Conservation (phyloP, 2,797 vertebrate species). For the Anniella stebbinsi region DNA sequence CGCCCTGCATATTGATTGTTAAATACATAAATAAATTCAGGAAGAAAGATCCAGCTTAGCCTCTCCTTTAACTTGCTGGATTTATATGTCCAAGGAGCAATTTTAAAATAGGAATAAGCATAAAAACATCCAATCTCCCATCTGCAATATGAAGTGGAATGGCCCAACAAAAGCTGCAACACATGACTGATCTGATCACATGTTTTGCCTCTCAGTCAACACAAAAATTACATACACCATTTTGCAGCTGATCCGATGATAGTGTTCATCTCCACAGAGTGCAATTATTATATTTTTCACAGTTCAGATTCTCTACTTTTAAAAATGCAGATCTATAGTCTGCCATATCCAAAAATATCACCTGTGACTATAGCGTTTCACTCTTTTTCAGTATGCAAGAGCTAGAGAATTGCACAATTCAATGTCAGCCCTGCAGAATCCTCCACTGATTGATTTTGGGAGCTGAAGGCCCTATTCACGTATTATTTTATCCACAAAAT, state of each 20-base stretch:
- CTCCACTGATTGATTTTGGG: background rate
- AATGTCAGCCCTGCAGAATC: background rate
- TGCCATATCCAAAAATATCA: background rate
- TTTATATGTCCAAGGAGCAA: background rate
- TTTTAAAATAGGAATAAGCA: background rate
- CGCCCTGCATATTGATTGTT: background rate
- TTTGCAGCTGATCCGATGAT: background rate
- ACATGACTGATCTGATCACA: background rate
- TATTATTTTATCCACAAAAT: background rate
- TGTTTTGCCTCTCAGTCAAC: background rate
- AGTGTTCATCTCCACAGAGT: background rate
- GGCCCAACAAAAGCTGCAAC: background rate
- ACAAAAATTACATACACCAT: background rate
- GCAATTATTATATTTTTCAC: background rate
- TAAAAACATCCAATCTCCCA: background rate
- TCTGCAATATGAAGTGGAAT: background rate
- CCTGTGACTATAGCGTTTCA: background rate
- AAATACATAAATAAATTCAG: background rate
- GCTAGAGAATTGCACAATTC: background rate
- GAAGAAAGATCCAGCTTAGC: background rate
- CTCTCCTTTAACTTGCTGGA: background rate
- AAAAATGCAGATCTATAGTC: background rate
- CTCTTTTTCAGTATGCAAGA: background rate
- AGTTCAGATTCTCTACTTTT: background rate
- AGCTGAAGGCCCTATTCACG: background rate